A percentile compares a stretch with the other conserved stretches of the same genome.
phyloP scores from a whole-genome alignment of 1,140 invertebrate species.

The Cydia amplana region DNA sequence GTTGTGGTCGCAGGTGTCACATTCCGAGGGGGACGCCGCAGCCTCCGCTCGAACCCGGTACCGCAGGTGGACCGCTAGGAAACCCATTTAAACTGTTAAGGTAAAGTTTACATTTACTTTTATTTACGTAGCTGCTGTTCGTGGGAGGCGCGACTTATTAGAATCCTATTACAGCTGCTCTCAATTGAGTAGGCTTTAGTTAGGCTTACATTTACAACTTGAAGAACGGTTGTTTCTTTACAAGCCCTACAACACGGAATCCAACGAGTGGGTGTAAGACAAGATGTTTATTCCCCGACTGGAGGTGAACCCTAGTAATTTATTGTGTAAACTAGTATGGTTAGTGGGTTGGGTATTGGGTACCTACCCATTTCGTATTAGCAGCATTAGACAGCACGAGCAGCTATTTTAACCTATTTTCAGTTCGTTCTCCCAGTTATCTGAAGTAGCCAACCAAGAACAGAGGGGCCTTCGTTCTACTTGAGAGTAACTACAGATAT shows the following conservation, averaged over 20 bases:
- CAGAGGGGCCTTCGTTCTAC: too few relatives aligned
- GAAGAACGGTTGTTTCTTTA: not conserved
- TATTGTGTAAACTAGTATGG: not conserved
- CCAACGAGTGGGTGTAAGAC: constrained; percentile 6
- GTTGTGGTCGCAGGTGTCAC: constrained; percentile 71
- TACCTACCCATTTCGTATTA: not conserved
- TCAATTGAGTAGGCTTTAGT: not conserved
- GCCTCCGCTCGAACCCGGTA: constrained; percentile 59
- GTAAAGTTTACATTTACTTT: constrained; percentile 34
- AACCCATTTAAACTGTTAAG: constrained; percentile 52
- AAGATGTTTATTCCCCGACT: not conserved
- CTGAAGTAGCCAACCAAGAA: too few relatives aligned
- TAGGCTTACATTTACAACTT: not conserved
- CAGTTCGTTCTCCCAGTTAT: too few relatives aligned
- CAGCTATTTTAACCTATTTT: too few relatives aligned
- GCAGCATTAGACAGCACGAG: too few relatives aligned
- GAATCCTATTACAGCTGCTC: constrained; percentile 2
- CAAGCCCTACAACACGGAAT: not conserved
- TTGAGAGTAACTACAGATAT: too few relatives aligned
- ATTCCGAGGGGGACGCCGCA: constrained; percentile 69
- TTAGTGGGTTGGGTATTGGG: not conserved
- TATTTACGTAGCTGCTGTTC: constrained; percentile 14
- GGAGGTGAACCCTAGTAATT: not conserved
- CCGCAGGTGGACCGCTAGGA: constrained; percentile 62
- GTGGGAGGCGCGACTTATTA: constrained; percentile 22